Evolutionary conservation across 2,888 invertebrate genomes (phyloP).

Genomic region (Ectemnius continuus): DNA sequence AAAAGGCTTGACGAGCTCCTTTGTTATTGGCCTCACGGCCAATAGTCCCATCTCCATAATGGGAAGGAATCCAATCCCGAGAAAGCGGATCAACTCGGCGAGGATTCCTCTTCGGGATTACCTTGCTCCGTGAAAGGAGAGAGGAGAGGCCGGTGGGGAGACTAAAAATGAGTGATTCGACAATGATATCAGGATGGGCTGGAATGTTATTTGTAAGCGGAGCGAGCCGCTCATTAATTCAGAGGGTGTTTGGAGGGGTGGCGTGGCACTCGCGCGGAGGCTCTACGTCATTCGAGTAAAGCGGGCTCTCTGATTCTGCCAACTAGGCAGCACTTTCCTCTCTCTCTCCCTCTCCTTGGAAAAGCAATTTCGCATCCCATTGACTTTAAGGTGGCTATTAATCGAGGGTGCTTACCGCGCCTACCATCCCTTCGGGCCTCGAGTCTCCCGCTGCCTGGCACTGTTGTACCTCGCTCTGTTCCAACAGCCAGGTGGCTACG

Average conservation of each 20-base stretch:
- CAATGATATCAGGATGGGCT: too few species aligned
- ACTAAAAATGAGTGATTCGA: too few species aligned
- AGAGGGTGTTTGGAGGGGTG: too few species aligned
- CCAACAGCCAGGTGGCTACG: constrained; percentile 34
- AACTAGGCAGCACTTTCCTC: not conserved
- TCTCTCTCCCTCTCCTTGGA: constrained; percentile 18
- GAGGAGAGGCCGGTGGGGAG: too few species aligned
- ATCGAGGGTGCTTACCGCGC: constrained; percentile 49
- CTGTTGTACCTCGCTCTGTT: not conserved
- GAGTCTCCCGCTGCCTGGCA: too few species aligned
- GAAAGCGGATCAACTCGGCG: constrained; percentile 32
- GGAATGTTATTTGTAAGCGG: too few species aligned
- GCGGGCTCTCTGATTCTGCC: not conserved
- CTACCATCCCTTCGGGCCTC: constrained; percentile 2
- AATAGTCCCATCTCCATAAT: constrained; percentile 45
- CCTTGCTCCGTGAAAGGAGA: too few species aligned
- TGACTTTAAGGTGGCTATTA: constrained; percentile 62
- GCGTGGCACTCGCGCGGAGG: too few species aligned
- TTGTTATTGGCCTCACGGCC: constrained; percentile 17
- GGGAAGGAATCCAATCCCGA: constrained; percentile 18
- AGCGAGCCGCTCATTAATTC: too few species aligned
- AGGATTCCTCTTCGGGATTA: too few species aligned
- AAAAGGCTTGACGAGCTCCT: not conserved
- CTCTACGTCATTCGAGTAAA: too few species aligned
- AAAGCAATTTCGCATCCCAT: constrained; percentile 62